Evolutionary conservation across 2,797 vertebrate species (phyloP).

Genomic region (Carcharodon carcharias): DNA sequence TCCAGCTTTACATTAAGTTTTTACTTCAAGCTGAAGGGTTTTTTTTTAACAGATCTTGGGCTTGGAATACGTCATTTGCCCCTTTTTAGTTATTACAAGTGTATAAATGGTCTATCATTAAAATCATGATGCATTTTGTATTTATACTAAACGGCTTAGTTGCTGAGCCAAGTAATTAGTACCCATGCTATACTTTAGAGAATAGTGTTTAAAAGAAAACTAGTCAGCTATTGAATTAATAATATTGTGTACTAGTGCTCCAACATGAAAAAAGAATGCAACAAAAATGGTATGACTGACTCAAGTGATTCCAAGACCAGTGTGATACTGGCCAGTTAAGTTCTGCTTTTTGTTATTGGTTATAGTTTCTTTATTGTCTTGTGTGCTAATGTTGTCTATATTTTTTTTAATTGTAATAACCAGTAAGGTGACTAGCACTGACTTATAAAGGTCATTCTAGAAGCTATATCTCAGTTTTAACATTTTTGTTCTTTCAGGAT

Average conservation of each 20-base stretch:
- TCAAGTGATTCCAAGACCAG: neutral
- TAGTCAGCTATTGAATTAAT: neutral
- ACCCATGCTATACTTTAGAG: neutral
- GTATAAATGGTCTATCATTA: neutral
- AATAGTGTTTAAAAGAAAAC: neutral
- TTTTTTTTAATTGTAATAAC: neutral
- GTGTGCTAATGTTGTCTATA: neutral
- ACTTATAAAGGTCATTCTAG: neutral
- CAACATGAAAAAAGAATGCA: neutral
- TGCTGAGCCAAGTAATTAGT: neutral
- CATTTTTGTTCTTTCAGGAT: constrained; percentile 62
- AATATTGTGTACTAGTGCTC: neutral
- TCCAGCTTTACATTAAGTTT: neutral
- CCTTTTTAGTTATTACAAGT: neutral
- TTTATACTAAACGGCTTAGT: neutral
- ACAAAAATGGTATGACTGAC: neutral
- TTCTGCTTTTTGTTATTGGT: neutral
- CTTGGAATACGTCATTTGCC: neutral
- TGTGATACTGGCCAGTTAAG: neutral
- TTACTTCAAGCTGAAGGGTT: too few relatives aligned
- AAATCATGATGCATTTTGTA: neutral
- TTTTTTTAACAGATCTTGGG: neutral
- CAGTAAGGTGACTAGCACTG: neutral
- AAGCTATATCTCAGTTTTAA: constrained; percentile 29
- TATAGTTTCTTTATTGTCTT: neutral